Conservation (phyloP, 1,140 invertebrate species). For the Cyclargus thomasi region DNA sequence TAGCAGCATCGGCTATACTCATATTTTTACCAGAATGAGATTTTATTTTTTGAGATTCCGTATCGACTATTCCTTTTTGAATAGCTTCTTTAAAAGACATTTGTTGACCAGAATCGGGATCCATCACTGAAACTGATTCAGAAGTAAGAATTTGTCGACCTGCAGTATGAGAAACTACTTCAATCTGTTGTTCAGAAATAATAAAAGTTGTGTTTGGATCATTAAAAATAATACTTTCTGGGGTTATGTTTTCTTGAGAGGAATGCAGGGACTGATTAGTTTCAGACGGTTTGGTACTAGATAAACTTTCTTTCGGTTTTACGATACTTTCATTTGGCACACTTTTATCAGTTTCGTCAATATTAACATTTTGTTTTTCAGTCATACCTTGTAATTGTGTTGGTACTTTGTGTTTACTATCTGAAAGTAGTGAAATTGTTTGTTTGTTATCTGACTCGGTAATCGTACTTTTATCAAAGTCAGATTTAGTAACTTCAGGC, state of each 20-base stretch:
- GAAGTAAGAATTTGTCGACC: slow-evolving; percentile 77
- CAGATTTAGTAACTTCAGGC: not conserved
- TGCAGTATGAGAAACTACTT: slow-evolving; percentile 2
- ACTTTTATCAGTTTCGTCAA: slow-evolving; percentile 7
- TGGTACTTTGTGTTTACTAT: not conserved
- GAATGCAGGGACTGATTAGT: not conserved
- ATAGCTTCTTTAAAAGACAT: slow-evolving; percentile 87
- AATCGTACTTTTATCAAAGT: not conserved
- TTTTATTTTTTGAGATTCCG: slow-evolving; percentile 81
- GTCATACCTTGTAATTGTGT: not conserved
- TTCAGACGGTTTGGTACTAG: not conserved
- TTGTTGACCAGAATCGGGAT: slow-evolving; percentile 82
- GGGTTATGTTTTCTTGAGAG: not conserved
- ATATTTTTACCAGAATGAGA: slow-evolving; percentile 80
- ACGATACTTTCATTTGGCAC: not conserved
- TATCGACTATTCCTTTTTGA: slow-evolving; percentile 83
- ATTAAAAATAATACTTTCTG: not conserved
- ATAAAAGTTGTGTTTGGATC: slow-evolving; percentile 12
- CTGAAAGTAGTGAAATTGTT: not conserved
- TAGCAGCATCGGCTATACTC: slow-evolving; percentile 83
- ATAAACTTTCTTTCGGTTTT: not conserved
- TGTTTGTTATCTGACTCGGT: not conserved
- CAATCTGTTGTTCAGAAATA: slow-evolving; percentile 13
- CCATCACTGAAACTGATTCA: slow-evolving; percentile 82
- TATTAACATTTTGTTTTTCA: not conserved